Base-by-base conservation (phyloP, 2,888 invertebrate species). In the Dichetophora obliterata region DNA sequence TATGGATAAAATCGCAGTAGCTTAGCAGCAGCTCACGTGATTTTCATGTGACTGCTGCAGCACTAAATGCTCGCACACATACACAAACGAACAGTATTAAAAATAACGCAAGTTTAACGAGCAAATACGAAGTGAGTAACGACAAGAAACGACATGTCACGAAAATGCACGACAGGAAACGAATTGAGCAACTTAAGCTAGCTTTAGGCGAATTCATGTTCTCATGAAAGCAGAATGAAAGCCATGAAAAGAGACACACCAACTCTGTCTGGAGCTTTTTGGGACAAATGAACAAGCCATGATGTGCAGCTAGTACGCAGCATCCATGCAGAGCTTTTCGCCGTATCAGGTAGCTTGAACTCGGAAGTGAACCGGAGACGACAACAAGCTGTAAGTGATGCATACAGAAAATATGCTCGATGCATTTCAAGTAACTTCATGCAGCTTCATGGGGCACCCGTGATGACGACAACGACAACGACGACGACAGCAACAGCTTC, bases 211-310 rank as follows among this genome's bases (percentile, higher is more conserved):
- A 43, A 43, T 43, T 43, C 43, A 43, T 43, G 43, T 43, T 43
- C 43, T 43, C 43, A 11, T 3, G 5, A 43, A 43, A 43, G 14
- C 14, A 43, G 2, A 11, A 11, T 43, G 43, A 2, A n/a, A n/a
- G n/a, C 11, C 43, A 43, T 43, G 22, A 37, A 43, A 22, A 61
- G 48, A 24, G 22, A 68, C 5, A 34, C 68, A 68, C 27, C 24
- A 16, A 8, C 52, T n/a, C n/a, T 22, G 24, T 5, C 19, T 11
- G 50, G 65, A 81, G 80, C 80, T 82, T 82, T 81, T 81, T 80
- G 78, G 75, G 80, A 80, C 80, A 77, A 6, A 31, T 52, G 73
- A 73, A 50, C 19, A 52, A 14, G 14, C 11, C 48, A 52, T 27
- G 61, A 52, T 27, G 61, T 34, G 34, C 9, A 2, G 24, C 61